These are phyloP conservation scores for Bombyx huttoni DNA, from an alignment of 2,888 invertebrate genomes.

Conservation along the genomic window DNA sequence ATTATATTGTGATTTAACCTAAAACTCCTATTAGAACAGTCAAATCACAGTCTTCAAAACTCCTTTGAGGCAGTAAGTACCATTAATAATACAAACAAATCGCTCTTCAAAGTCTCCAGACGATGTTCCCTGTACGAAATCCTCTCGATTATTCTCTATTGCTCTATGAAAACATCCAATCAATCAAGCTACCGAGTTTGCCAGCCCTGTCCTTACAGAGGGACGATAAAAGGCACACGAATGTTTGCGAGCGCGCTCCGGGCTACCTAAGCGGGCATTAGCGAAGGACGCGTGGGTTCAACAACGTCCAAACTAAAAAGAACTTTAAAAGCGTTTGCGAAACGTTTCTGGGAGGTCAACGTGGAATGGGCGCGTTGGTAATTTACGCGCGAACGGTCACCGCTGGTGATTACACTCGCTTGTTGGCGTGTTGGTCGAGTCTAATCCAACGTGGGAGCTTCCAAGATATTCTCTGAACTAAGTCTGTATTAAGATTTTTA, in stretches of 20 bases:
- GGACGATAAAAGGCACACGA: slow-evolving; percentile 49
- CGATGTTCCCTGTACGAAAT: neutral
- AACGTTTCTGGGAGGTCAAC: slow-evolving; percentile 16
- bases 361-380: slow-evolving; percentile 36
- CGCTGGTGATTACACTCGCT: slow-evolving; percentile 60
- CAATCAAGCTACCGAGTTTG: slow-evolving; percentile 42
- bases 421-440: slow-evolving; percentile 47
- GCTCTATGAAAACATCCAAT: slow-evolving; percentile 23
- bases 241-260: slow-evolving; percentile 52
- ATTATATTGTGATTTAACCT: neutral
- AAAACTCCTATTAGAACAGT: neutral
- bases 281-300: slow-evolving; percentile 54
- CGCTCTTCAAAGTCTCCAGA: neutral
- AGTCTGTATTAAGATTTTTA: neutral
- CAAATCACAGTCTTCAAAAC: neutral
- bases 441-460: slow-evolving; percentile 40
- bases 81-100: neutral
- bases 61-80: neutral
- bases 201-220: slow-evolving; percentile 33
- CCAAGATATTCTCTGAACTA: slow-evolving; percentile 16
- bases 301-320: slow-evolving; percentile 28
- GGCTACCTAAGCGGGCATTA: slow-evolving; percentile 61
- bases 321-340: slow-evolving; percentile 13
- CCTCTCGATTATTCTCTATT: neutral
- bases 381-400: slow-evolving; percentile 68